Evolutionary conservation across 2,888 invertebrate species (phyloP).

Genomic region (Dryomyza anilis): DNA sequence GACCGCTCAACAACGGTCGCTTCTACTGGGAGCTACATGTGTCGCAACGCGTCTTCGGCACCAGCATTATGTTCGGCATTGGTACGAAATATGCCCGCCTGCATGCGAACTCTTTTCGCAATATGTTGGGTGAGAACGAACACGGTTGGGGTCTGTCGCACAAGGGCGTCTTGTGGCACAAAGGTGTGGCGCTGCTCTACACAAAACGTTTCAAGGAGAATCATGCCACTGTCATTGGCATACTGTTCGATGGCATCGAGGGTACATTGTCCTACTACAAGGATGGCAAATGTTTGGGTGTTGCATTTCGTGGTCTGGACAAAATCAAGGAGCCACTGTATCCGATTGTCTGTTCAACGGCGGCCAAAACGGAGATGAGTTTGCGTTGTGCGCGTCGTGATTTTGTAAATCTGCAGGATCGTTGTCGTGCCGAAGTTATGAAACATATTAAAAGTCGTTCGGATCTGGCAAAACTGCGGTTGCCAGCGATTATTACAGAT

Average conservation of each 20-base stretch:
- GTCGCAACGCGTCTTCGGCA: conserved; percentile 72
- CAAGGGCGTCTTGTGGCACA: conserved; percentile 73
- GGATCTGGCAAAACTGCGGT: conserved; percentile 65
- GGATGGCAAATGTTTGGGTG: conserved; percentile 71
- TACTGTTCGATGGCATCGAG: conserved; percentile 71
- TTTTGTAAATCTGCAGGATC: conserved; percentile 72
- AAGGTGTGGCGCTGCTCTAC: conserved; percentile 68
- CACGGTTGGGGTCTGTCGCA: conserved; percentile 76
- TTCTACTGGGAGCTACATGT: conserved; percentile 72
- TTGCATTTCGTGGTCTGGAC: conserved; percentile 72
- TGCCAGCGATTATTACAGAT: conserved; percentile 66
- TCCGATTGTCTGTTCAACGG: conserved; percentile 74
- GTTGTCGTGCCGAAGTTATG: conserved; percentile 69
- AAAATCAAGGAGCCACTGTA: conserved; percentile 69
- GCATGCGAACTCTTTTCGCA: conserved; percentile 72
- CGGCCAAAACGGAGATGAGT: conserved; percentile 76
- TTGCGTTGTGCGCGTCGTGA: conserved; percentile 67
- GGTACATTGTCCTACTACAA: conserved; percentile 75
- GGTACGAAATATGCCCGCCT: conserved; percentile 58
- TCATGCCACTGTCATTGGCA: conserved; percentile 70
- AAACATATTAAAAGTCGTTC: conserved; percentile 63
- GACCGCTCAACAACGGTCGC: conserved; percentile 68
- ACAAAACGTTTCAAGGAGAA: conserved; percentile 74
- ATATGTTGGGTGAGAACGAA: conserved; percentile 73
- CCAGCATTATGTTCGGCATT: conserved; percentile 77